Conservation (phyloP, 2,888 invertebrate species). For the Tromatobia lineatoria region DNA sequence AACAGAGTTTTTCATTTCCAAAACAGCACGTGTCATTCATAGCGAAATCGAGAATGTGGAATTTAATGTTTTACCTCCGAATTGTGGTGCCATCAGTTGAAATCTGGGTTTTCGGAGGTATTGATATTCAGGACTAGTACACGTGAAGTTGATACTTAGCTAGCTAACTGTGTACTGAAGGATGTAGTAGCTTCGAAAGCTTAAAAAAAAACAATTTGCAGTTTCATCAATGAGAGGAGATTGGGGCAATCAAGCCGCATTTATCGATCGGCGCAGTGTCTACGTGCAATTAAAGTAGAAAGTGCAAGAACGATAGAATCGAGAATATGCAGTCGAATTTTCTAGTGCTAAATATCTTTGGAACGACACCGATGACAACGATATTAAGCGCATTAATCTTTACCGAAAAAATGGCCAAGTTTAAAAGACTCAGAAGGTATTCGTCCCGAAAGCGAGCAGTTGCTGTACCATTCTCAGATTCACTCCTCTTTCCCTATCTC, state of each 20-base stretch:
- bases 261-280: constrained; percentile 60
- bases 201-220: constrained; percentile 72
- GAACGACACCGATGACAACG: background rate
- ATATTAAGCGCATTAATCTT: constrained; percentile 51
- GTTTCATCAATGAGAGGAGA: constrained; percentile 72
- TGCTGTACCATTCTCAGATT: constrained; percentile 15
- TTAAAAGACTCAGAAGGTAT: constrained; percentile 41
- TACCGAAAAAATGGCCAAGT: constrained; percentile 58
- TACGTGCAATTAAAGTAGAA: constrained; percentile 38
- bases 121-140: background rate
- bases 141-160: constrained; percentile 35
- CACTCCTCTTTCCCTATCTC: constrained; percentile 21
- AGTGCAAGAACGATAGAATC: constrained; percentile 1
- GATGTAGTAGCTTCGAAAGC: constrained; percentile 29
- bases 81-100: no score
- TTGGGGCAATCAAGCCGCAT: constrained; percentile 72
- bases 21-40: no score
- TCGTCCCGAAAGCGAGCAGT: background rate
- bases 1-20: no score
- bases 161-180: constrained; percentile 32
- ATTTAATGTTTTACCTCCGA: no score
- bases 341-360: background rate
- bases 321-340: background rate
- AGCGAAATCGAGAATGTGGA: no score
- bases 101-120: background rate